A percentile compares a stretch with the other conserved stretches of the same genome.
These are phyloP conservation scores for Anoplophora glabripennis DNA, from an alignment of 1,140 invertebrate species.

Conservation along the genomic window DNA sequence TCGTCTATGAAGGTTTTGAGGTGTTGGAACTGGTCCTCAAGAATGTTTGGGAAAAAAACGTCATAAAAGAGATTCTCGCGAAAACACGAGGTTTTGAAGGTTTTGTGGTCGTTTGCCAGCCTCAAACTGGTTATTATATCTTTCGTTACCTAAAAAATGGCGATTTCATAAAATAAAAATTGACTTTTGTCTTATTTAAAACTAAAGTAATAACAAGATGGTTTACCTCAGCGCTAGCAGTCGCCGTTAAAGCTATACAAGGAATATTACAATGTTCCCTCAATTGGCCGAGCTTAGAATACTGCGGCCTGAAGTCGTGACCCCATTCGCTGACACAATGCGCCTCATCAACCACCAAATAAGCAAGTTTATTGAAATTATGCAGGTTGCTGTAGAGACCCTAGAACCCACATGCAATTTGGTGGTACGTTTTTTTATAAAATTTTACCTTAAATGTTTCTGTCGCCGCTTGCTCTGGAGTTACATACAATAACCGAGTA, in stretches of 20 bases:
- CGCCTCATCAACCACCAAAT: slow-evolving; percentile 93
- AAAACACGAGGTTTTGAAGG: slow-evolving; percentile 73
- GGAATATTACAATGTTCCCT: slow-evolving; percentile 69
- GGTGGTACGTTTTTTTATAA: background rate
- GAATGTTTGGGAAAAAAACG: slow-evolving; percentile 77
- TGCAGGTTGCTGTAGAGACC: slow-evolving; percentile 59
- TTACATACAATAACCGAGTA: slow-evolving; percentile 80
- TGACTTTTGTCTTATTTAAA: background rate
- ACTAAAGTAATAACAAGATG: background rate
- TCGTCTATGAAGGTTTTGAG: slow-evolving; percentile 67
- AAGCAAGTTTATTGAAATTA: slow-evolving; percentile 67
- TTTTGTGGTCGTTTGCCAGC: slow-evolving; percentile 56
- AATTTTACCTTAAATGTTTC: slow-evolving; percentile 62
- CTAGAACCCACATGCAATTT: slow-evolving; percentile 29
- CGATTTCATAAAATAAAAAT: background rate
- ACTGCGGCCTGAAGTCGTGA: slow-evolving; percentile 95
- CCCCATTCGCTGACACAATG: slow-evolving; percentile 99
- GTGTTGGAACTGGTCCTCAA: slow-evolving; percentile 75
- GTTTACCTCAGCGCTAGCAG: slow-evolving; percentile 78
- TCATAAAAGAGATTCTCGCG: slow-evolving; percentile 82
- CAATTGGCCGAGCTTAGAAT: slow-evolving; percentile 79
- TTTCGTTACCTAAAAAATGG: slow-evolving; percentile 52
- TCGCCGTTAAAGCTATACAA: slow-evolving; percentile 93
- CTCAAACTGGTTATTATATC: slow-evolving; percentile 65
- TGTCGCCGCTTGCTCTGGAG: slow-evolving; percentile 86